Evolutionary conservation across 2,113 vertebrate species (phyloP).

Genomic region (Ciconia boyciana): DNA sequence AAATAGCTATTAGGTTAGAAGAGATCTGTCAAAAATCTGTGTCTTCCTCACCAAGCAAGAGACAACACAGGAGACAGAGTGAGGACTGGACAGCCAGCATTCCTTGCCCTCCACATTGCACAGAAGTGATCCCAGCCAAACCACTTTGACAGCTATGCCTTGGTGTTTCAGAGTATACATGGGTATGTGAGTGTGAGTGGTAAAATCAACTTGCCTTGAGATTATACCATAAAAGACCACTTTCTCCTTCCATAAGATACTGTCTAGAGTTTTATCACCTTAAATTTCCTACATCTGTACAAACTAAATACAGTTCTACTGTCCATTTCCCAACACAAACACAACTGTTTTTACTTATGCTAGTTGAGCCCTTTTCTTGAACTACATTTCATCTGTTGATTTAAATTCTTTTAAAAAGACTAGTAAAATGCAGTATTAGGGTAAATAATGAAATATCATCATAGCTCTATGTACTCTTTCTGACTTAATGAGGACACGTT

Average conservation of each 20-base stretch:
- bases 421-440: not conserved
- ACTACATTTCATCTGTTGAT: not conserved
- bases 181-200: not conserved
- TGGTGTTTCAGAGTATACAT: not conserved
- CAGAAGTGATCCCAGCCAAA: not conserved
- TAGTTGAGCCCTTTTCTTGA: not conserved
- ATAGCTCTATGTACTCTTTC: not conserved
- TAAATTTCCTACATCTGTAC: not conserved
- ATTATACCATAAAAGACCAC: not conserved
- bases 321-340: not conserved
- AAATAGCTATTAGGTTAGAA: not conserved
- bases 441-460: not conserved
- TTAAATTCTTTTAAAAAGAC: not conserved
- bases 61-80: not conserved
- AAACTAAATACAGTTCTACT: not conserved
- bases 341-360: not conserved
- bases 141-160: accelerated
- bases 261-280: not conserved
- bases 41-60: not conserved
- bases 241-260: not conserved
- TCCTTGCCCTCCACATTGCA: accelerated
- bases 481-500: not conserved
- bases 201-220: not conserved
- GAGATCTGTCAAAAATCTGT: not conserved
- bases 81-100: not conserved